Conservation (phyloP, 1,140 invertebrate genomes). For the Teleogryllus occipitalis region DNA sequence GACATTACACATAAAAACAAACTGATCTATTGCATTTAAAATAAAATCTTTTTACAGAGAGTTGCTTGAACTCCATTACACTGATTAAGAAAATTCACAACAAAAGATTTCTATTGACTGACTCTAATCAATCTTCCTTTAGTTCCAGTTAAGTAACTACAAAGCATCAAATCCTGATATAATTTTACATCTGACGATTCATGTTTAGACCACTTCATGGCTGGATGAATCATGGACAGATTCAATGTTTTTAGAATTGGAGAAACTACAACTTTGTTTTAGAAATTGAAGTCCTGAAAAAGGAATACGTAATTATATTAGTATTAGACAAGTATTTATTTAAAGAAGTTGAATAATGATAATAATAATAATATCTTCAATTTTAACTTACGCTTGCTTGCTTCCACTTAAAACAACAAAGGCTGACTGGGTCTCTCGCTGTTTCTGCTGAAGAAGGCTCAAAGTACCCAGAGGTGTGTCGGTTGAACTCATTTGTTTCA, state of each 20-base stretch:
- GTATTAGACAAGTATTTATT: background rate
- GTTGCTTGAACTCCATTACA: no score
- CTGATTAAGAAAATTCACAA: no score
- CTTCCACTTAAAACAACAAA: slow-evolving; percentile 91
- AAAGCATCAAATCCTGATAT: no score
- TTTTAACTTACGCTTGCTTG: slow-evolving; percentile 43
- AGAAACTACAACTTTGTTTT: slow-evolving; percentile 13
- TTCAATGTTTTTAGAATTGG: background rate
- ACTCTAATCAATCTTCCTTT: no score
- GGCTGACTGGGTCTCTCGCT: slow-evolving; percentile 91
- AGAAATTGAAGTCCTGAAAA: slow-evolving; percentile 17
- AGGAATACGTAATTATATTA: background rate
- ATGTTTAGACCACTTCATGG: no score
- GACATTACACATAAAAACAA: no score
- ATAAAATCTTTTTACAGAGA: no score
- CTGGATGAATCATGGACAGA: no score
- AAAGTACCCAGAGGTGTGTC: slow-evolving; percentile 95
- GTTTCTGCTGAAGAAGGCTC: slow-evolving; percentile 89
- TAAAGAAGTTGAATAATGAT: background rate
- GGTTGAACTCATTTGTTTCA: slow-evolving; percentile 98
- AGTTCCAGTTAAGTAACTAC: no score
- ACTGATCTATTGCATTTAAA: no score
- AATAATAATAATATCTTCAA: background rate
- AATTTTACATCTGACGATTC: no score
- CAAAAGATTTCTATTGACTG: no score